These are phyloP conservation scores for Athene cunicularia DNA, from an alignment of 2,113 vertebrate genomes.

Conservation along the genomic window DNA sequence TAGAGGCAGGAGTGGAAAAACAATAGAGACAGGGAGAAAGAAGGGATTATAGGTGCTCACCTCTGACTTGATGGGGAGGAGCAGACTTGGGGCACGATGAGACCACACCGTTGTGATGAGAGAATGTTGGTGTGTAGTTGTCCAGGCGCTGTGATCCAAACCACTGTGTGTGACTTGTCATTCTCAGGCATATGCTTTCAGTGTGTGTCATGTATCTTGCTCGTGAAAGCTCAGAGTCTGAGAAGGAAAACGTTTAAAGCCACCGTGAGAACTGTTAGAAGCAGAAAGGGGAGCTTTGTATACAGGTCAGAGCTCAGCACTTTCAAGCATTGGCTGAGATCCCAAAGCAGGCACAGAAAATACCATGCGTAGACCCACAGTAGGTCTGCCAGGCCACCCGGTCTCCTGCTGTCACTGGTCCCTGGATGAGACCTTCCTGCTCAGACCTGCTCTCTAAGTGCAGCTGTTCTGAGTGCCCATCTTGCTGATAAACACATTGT, in stretches of 20 bases:
- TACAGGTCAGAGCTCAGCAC: background rate
- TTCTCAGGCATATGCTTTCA: background rate
- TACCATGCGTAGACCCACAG: background rate
- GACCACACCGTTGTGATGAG: background rate
- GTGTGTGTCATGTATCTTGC: background rate
- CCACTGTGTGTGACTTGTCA: background rate
- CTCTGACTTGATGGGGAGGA: background rate
- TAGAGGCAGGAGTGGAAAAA: background rate
- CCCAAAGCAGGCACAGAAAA: background rate
- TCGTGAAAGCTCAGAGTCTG: background rate
- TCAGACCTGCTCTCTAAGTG: background rate
- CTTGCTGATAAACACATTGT: background rate
- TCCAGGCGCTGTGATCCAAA: background rate
- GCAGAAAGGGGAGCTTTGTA: background rate
- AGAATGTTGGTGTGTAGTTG: background rate
- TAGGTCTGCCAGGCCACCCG: background rate
- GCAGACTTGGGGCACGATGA: background rate
- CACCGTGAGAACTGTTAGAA: background rate
- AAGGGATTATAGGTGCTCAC: background rate
- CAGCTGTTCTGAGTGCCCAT: background rate
- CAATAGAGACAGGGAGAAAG: background rate
- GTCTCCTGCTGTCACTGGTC: background rate
- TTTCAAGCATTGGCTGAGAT: background rate
- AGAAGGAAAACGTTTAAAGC: background rate
- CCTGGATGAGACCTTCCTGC: background rate